Conservation (phyloP, 2,888 invertebrate genomes). For the Erebia aethiops region DNA sequence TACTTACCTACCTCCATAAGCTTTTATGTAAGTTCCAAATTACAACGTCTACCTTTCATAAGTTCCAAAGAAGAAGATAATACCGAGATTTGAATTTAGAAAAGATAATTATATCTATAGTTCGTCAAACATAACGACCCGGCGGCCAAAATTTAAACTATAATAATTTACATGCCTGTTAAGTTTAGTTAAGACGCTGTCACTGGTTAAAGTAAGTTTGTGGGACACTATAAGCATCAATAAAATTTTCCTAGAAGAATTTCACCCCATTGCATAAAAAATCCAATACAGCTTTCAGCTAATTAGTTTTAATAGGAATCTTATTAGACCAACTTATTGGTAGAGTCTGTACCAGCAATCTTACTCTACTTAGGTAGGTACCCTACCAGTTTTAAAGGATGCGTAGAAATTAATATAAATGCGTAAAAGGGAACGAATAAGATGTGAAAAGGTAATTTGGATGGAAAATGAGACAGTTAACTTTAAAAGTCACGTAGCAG, state of each 20-base stretch:
- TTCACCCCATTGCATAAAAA: neutral
- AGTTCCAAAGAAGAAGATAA: too few species aligned
- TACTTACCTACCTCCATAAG: too few species aligned
- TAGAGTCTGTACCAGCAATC: slow-evolving; percentile 58
- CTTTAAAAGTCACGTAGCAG: slow-evolving; percentile 70
- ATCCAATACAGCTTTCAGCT: neutral
- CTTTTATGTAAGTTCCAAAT: too few species aligned
- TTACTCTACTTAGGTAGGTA: slow-evolving; percentile 46
- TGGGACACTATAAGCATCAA: neutral
- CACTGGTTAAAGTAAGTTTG: too few species aligned
- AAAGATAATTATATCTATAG: too few species aligned
- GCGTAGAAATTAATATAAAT: slow-evolving; percentile 74
- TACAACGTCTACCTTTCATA: too few species aligned
- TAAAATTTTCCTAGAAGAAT: neutral
- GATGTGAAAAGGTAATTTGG: slow-evolving; percentile 74
- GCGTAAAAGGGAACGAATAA: slow-evolving; percentile 65
- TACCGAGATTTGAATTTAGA: too few species aligned
- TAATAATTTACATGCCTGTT: too few species aligned
- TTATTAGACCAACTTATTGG: slow-evolving; percentile 3
- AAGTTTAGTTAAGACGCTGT: too few species aligned
- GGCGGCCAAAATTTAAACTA: too few species aligned
- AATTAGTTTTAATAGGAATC: neutral
- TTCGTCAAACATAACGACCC: too few species aligned
- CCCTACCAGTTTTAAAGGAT: slow-evolving; percentile 66
- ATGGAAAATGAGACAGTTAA: slow-evolving; percentile 75